Evolutionary conservation across 2,113 vertebrate species (phyloP), one percentile per base, ranked within the genome.

Genomic region (Empidonax traillii): DNA sequence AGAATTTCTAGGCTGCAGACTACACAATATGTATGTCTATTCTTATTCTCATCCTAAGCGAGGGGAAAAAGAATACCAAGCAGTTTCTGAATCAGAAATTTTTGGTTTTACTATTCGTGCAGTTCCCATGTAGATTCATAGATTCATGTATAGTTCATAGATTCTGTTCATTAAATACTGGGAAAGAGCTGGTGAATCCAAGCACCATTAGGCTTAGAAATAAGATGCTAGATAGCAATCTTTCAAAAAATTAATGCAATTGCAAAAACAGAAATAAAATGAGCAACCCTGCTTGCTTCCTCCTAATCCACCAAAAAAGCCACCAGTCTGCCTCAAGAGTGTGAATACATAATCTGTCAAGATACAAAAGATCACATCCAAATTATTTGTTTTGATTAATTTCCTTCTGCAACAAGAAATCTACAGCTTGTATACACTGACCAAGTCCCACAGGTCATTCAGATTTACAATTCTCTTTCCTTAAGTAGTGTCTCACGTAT

Each of bases 401-500:
- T 84, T 85, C 49, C 37, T 87, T 68, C 89, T 85, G n/a, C 47
- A 68, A 47, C 35, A 78, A 90, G 80, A 81, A 53, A 81, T 56
- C 35, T 89, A 65, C 80, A 87, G 76, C 63, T 93, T 87, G 74
- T 76, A 43, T 69, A 83, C 53, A 55, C 14, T 91, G 85, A 35
- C 63, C 89, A 91, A 58, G 46, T 83, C 67, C 59, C 78, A 71
- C 53, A 85, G 91, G 91, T 89, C 76, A 79, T 68, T 83, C 62
- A 35, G 76, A 92, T 85, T 77, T 85, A 85, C 75, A 85, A 11
- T 91, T 87, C 53, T 69, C 90, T 77, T 90, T 85, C 53, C 89
- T 58, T 78, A 69, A 68, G 71, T 30, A 76, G 73, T 55, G 51
- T 44, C 52, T 83, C 75, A 33, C 1, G 3, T 87, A 7, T 59